Evolutionary conservation across 2,888 invertebrate genomes (phyloP).

Genomic region (Drosophila emarginata): DNA sequence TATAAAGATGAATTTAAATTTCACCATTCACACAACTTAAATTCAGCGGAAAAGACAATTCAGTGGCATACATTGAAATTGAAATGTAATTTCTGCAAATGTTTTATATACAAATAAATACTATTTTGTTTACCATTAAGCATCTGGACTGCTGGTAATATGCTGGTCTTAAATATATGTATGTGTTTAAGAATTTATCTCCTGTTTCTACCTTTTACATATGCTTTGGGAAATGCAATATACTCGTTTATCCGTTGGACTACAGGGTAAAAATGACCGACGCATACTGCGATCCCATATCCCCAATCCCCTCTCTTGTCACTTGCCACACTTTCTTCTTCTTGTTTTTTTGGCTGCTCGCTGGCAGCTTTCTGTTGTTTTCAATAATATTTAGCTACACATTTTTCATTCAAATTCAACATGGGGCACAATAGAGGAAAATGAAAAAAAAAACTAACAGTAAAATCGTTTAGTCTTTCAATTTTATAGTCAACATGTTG

Average conservation of each 20-base stretch:
- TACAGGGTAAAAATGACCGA: conserved; percentile 33
- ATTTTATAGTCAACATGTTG: conserved; percentile 14
- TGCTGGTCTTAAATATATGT: too few relatives aligned
- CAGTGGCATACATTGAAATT: too few relatives aligned
- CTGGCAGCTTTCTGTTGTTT: conserved; percentile 56
- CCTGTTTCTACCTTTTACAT: not conserved
- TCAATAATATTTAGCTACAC: conserved; percentile 60
- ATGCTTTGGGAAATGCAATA: not conserved
- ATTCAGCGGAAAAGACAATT: too few relatives aligned
- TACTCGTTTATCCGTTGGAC: not conserved
- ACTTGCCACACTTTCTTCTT: conserved; percentile 6
- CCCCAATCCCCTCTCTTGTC: conserved; percentile 6
- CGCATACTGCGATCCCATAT: conserved; percentile 30
- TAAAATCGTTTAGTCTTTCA: conserved; percentile 12
- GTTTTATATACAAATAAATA: too few relatives aligned
- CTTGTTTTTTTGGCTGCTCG: conserved; percentile 32
- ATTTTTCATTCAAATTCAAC: conserved; percentile 52
- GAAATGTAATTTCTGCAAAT: too few relatives aligned
- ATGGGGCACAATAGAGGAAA: conserved; percentile 38
- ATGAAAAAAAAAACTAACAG: not conserved
- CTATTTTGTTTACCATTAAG: too few relatives aligned
- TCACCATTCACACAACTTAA: too few relatives aligned
- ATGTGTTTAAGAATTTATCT: too few relatives aligned
- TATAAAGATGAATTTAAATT: too few relatives aligned
- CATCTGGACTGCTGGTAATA: too few relatives aligned